Evolutionary conservation across 2,797 vertebrate genomes (phyloP).

Genomic region (Hyperoplus lanceolatus): DNA sequence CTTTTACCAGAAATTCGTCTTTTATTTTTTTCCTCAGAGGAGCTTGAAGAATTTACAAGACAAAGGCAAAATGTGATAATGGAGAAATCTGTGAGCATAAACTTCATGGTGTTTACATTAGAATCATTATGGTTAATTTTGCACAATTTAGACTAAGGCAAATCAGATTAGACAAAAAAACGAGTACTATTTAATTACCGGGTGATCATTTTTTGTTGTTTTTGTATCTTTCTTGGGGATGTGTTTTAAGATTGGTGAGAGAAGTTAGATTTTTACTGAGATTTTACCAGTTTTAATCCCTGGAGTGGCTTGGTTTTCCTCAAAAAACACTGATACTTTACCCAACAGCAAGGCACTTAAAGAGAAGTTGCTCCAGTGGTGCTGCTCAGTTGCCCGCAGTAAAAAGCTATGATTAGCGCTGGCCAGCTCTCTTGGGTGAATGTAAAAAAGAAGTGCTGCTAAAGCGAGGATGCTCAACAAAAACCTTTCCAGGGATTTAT

Average conservation of each 20-base stretch:
- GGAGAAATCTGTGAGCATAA: constrained; percentile 22
- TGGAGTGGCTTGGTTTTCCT: constrained; percentile 38
- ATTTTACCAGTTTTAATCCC: constrained; percentile 44
- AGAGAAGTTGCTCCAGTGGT: constrained; percentile 61
- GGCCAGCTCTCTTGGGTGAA: constrained; percentile 69
- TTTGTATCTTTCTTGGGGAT: not conserved
- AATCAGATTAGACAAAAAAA: constrained; percentile 3
- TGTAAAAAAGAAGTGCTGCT: constrained; percentile 40
- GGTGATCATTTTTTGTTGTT: not conserved
- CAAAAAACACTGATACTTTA: constrained; percentile 50
- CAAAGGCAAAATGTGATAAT: constrained; percentile 20
- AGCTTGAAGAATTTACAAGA: constrained; percentile 11
- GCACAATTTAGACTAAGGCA: constrained; percentile 14
- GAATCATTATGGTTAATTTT: constrained; percentile 10
- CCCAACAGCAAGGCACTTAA: constrained; percentile 60
- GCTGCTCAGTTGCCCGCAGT: constrained; percentile 64
- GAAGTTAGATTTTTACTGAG: constrained; percentile 22
- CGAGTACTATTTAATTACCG: not conserved
- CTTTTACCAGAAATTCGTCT: too few relatives aligned
- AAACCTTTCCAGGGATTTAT: constrained; percentile 63
- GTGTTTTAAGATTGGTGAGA: constrained; percentile 22
- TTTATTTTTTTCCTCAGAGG: not conserved
- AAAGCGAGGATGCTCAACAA: constrained; percentile 49
- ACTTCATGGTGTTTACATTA: not conserved
- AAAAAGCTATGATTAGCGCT: constrained; percentile 69